Base-by-base conservation (phyloP, 1,140 invertebrate species). In the Ruditapes philippinarum region DNA sequence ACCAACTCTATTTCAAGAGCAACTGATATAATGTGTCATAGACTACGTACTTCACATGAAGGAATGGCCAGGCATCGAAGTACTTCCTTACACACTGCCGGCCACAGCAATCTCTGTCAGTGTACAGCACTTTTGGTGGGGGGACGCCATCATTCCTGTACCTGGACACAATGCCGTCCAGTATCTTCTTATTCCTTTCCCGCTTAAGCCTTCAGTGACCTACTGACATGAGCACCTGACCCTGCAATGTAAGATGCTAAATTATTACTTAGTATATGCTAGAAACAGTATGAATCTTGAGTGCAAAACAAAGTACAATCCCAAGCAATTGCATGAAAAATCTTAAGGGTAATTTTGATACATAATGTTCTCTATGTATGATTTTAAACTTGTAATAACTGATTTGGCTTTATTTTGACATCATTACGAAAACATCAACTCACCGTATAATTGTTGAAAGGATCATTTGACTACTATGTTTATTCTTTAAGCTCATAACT, bases 191-290 rank as follows among this genome's bases (percentile, higher is more conserved):
- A 0, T 91, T 28, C 0, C 81, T 88, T 0, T 42, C 22, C 22
- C 91, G 82, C 54, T 91, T 88, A 28, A n/a, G n/a, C 60, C 25
- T n/a, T 65, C 62, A 22, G 92, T 92, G 45, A 92, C n/a, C 73
- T 11, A 93, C 88, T 22, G 73, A 85, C 74, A 90, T 91, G 11
- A 93, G 78, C 0, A 91, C 78, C 78, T 92, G 91, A 9, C 92
- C 92, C 73, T 89, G 73, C n/a, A 31, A 25, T 89, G 90, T n/a
- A 17, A 33, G 19, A 83, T 62, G 51, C 36, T 54, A 28, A 57
- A 57, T 57, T 51, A n/a, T n/a, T n/a, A n/a, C 76, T 54, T 49
- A 11, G 7, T 11, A 11, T 17, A 11, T 49, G 33, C 2, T 14
- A n/a, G 36, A 73, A 73, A 14, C 25, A 5, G n/a, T 14, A 14